Percentiles rank a stretch among this genome's conserved stretches.
Conservation (phyloP, 1,140 invertebrate species). For the Drosophila nigrodunni region DNA sequence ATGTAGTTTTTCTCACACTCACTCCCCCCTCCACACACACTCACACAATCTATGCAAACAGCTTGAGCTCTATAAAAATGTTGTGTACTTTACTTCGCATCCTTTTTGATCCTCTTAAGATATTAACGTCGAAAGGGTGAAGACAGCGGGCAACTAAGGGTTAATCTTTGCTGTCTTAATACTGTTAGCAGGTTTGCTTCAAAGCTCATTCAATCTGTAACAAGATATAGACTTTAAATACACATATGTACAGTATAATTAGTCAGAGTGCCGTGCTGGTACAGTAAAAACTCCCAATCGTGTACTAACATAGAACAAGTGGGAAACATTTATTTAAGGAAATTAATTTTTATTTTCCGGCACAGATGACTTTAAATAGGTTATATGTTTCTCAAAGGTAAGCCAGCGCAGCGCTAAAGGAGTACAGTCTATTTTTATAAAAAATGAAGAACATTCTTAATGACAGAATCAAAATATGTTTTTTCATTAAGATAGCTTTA, state of each 20-base stretch:
- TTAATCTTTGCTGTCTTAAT: conserved; percentile 15
- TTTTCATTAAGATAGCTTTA: no score
- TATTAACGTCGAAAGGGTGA: conserved; percentile 24
- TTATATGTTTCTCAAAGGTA: no score
- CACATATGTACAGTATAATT: neutral
- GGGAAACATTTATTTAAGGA: no score
- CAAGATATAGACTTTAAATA: conserved; percentile 1
- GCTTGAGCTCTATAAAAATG: conserved; percentile 54
- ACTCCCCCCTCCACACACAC: conserved; percentile 19
- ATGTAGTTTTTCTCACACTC: neutral
- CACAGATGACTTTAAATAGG: no score
- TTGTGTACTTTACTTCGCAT: conserved; percentile 56
- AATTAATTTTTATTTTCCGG: no score
- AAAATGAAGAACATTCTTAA: no score
- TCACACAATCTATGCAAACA: conserved; percentile 38
- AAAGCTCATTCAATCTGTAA: conserved; percentile 7
- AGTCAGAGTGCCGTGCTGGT: neutral
- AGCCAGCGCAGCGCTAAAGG: no score
- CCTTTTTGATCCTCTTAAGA: conserved; percentile 65
- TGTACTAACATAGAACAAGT: no score
- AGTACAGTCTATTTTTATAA: no score
- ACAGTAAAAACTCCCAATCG: no score
- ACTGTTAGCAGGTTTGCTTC: conserved; percentile 24
- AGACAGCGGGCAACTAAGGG: conserved; percentile 45
- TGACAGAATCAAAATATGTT: no score